Evolutionary conservation across 2,113 vertebrate species (phyloP).

Genomic region (Anoura caudifer): DNA sequence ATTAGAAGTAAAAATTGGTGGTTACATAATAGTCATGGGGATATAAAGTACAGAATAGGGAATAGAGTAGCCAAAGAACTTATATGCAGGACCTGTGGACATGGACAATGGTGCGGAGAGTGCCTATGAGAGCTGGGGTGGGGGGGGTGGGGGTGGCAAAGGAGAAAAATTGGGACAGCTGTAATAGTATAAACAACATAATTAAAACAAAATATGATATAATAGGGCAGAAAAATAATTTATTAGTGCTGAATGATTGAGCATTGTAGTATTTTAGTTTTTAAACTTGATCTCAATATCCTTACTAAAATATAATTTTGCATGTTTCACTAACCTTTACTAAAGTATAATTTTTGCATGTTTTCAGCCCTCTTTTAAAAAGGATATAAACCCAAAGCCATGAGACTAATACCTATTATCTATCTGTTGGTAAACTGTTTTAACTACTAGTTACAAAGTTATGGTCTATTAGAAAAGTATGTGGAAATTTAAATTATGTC

Average conservation of each 20-base stretch:
- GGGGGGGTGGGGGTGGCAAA: no score
- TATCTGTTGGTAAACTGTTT: background rate
- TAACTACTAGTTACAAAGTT: background rate
- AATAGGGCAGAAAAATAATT: background rate
- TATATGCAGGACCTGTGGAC: no score
- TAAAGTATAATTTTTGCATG: background rate
- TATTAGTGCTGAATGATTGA: background rate
- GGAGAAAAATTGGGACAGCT: no score
- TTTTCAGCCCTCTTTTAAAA: background rate
- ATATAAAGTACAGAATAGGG: no score
- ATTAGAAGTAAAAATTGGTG: no score
- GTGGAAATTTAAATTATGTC: background rate
- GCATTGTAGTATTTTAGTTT: background rate
- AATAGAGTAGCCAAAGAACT: no score
- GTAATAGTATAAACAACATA: no score
- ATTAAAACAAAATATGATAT: background rate
- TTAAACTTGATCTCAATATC: background rate
- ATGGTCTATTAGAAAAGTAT: background rate
- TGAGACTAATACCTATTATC: background rate
- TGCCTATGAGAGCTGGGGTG: no score
- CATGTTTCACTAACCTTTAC: background rate
- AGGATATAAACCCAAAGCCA: background rate
- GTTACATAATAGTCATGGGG: no score
- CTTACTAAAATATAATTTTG: background rate
- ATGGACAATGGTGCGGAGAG: no score